Percentiles rank a stretch among this genome's conserved stretches.
phyloP scores from a whole-genome alignment of 2,888 invertebrate species.

The Drosophila planitibia region DNA sequence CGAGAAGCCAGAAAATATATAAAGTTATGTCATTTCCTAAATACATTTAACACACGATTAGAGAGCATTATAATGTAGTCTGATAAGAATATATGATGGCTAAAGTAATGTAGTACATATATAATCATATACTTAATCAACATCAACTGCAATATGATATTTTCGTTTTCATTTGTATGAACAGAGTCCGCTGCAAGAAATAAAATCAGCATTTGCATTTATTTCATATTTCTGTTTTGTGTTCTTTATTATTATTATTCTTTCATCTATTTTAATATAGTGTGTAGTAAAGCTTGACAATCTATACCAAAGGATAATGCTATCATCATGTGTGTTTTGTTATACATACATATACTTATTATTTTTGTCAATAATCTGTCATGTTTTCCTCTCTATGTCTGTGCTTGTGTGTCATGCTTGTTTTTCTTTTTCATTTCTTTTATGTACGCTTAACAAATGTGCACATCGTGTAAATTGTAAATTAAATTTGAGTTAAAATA shows the following conservation, averaged over 20 bases:
- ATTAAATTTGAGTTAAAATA: conserved; percentile 46
- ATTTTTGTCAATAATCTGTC: conserved; percentile 41
- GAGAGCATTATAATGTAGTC: not conserved
- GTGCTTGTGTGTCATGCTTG: conserved; percentile 22
- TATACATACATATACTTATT: conserved; percentile 31
- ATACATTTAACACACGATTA: not conserved
- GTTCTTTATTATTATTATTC: conserved; percentile 53
- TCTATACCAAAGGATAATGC: conserved; percentile 74
- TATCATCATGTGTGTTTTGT: conserved; percentile 61
- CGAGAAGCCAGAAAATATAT: not conserved
- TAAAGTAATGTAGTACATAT: not conserved
- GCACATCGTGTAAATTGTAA: conserved; percentile 27
- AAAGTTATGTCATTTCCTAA: not conserved
- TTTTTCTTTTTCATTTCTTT: conserved; percentile 9
- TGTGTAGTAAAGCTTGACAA: conserved; percentile 81
- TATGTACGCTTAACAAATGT: conserved; percentile 10
- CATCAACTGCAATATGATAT: not conserved
- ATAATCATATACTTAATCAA: not conserved
- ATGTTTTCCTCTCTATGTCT: conserved; percentile 44
- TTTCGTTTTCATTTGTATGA: not conserved
- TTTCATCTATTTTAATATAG: conserved; percentile 72
- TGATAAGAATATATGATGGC: not conserved
- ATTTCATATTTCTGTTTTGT: conserved; percentile 70
- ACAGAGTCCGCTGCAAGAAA: not conserved
- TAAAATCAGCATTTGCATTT: conserved; percentile 30